Conservation (phyloP, 2,113 vertebrate species). For the Cheirogaleus medius region DNA sequence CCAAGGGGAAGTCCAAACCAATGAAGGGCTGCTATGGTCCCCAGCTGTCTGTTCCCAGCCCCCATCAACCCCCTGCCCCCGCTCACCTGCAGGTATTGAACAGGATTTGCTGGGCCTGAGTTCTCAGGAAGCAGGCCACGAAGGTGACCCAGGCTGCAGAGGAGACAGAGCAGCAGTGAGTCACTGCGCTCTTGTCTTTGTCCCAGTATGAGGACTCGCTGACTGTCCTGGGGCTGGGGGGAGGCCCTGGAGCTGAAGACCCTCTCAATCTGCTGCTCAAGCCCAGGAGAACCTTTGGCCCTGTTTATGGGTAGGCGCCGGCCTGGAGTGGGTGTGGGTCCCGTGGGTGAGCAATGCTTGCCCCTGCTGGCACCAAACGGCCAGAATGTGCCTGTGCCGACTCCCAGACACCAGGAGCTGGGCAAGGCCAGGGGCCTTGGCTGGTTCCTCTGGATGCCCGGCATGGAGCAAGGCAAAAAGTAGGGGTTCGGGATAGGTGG, state of each 20-base stretch:
- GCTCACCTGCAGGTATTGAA: slow-evolving; percentile 63
- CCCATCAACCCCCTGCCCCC: too few species aligned
- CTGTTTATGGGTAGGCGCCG: neutral
- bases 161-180: neutral
- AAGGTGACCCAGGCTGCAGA: slow-evolving; percentile 67
- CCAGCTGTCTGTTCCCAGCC: neutral
- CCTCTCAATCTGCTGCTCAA: neutral
- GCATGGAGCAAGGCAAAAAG: neutral
- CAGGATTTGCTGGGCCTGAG: slow-evolving; percentile 42
- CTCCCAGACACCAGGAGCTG: neutral
- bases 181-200: neutral
- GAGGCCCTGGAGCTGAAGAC: neutral
- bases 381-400: neutral
- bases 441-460: neutral
- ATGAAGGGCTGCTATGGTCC: neutral
- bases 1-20: neutral
- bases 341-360: neutral
- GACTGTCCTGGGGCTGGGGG: neutral
- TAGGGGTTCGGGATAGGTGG: neutral
- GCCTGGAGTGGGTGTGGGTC: neutral
- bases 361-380: neutral
- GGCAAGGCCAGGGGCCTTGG: neutral
- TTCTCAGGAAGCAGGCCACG: slow-evolving; percentile 69
- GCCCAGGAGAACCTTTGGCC: neutral
- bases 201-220: neutral